Percentiles rank a stretch among this genome's conserved stretches.
Evolutionary conservation across 2,888 invertebrate genomes (phyloP).

Genomic region (Lamellibrachia columna): DNA sequence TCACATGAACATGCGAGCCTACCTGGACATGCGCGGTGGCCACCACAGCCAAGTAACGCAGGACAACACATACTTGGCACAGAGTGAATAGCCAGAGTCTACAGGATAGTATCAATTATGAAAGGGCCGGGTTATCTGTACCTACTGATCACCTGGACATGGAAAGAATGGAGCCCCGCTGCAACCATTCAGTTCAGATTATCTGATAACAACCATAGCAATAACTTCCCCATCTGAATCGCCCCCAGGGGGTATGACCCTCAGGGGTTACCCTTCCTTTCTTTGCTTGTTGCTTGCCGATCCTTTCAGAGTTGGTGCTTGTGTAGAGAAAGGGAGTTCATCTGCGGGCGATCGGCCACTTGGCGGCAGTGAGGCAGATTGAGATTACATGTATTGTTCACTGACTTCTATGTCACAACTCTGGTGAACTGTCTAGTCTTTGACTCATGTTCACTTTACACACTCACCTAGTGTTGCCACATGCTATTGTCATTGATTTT

Average conservation of each 20-base stretch:
- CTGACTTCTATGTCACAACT: background rate
- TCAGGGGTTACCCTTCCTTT: background rate
- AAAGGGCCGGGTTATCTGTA: background rate
- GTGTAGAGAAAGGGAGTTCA: background rate
- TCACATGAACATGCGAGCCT: background rate
- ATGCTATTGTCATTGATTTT: background rate
- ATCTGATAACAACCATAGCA: background rate
- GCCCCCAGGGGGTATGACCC: background rate
- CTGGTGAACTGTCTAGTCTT: background rate
- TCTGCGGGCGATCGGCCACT: background rate
- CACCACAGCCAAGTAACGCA: background rate
- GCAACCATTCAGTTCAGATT: background rate
- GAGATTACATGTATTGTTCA: background rate
- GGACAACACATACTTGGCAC: background rate
- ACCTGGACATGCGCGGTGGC: background rate
- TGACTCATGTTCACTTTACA: background rate
- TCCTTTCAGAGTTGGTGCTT: background rate
- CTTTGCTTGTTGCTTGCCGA: background rate
- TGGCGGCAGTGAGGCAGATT: background rate
- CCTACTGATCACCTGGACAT: background rate
- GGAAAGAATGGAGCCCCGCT: background rate
- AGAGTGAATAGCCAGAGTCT: background rate
- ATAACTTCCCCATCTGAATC: background rate
- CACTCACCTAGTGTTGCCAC: background rate
- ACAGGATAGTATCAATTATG: background rate